Percentiles rank a stretch among this genome's conserved stretches.
Evolutionary conservation across 2,888 invertebrate species (phyloP).

Genomic region (Chymomyza fuscimana): DNA sequence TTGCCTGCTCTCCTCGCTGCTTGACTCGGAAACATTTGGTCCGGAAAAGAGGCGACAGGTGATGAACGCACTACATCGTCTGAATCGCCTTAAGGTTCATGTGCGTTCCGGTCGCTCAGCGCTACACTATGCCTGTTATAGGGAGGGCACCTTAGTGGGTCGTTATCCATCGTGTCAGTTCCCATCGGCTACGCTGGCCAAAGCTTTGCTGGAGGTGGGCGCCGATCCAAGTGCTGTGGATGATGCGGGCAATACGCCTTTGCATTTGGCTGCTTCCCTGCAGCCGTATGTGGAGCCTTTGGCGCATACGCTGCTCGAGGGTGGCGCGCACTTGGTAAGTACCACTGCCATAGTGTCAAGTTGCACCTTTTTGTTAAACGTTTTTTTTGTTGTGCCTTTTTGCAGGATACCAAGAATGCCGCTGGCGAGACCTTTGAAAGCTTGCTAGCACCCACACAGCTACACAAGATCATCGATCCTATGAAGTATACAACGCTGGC

Average conservation of each 20-base stretch:
- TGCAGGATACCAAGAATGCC: constrained; percentile 84
- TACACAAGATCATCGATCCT: constrained; percentile 86
- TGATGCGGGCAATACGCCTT: constrained; percentile 91
- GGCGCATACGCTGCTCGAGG: constrained; percentile 86
- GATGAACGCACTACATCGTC: constrained; percentile 87
- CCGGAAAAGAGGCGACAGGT: constrained; percentile 82
- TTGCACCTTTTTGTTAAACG: not conserved
- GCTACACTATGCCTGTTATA: constrained; percentile 91
- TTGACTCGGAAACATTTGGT: constrained; percentile 82
- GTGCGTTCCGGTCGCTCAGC: constrained; percentile 85
- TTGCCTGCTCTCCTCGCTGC: constrained; percentile 86
- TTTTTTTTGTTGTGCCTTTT: constrained; percentile 1
- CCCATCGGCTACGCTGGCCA: constrained; percentile 85
- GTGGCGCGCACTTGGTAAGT: constrained; percentile 84
- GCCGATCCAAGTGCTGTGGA: constrained; percentile 90
- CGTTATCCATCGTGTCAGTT: constrained; percentile 86
- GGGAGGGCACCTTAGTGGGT: constrained; percentile 86
- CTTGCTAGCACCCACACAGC: constrained; percentile 83
- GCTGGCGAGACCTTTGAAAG: constrained; percentile 88
- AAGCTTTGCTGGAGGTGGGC: constrained; percentile 89
- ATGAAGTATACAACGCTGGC: constrained; percentile 89
- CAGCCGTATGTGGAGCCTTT: constrained; percentile 86
- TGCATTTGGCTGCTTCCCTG: constrained; percentile 90
- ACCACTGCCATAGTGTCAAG: not conserved
- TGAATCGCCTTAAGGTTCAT: constrained; percentile 86